Evolutionary conservation across 1,140 invertebrate genomes (phyloP).

Genomic region (Drosophila aff.): DNA sequence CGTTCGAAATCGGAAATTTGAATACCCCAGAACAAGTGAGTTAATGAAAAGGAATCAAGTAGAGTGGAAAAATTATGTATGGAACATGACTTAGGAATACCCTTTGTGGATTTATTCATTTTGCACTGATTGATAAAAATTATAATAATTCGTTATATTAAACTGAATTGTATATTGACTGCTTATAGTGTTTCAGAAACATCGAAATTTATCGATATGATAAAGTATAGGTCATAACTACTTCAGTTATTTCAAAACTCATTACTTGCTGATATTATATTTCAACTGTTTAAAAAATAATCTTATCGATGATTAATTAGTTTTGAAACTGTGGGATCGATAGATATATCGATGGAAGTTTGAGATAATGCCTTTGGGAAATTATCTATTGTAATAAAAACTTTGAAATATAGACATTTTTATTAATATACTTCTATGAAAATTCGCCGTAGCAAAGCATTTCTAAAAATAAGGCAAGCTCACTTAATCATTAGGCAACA

Average conservation of each 20-base stretch:
- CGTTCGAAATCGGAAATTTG: constrained; percentile 65
- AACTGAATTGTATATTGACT: neutral
- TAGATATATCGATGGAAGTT: no score
- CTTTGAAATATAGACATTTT: no score
- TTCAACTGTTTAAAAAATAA: no score
- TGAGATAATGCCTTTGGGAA: no score
- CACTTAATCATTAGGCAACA: no score
- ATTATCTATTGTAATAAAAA: no score
- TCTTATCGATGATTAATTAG: neutral
- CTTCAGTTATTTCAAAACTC: no score
- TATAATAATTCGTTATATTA: neutral
- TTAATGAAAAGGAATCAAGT: constrained; percentile 47
- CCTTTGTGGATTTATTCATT: neutral
- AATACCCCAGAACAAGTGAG: constrained; percentile 22
- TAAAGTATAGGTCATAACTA: neutral
- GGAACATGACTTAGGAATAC: neutral
- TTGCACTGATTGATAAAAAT: neutral
- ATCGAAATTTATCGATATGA: neutral
- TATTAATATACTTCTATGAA: no score
- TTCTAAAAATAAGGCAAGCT: no score
- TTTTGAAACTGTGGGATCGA: no score
- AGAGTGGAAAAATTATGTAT: neutral
- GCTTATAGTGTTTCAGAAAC: neutral
- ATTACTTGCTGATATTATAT: neutral
- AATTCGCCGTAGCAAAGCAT: no score